Evolutionary conservation across 1,140 invertebrate species (phyloP), one percentile per base, ranked within the genome.

Genomic region (Drosophila parvula): DNA sequence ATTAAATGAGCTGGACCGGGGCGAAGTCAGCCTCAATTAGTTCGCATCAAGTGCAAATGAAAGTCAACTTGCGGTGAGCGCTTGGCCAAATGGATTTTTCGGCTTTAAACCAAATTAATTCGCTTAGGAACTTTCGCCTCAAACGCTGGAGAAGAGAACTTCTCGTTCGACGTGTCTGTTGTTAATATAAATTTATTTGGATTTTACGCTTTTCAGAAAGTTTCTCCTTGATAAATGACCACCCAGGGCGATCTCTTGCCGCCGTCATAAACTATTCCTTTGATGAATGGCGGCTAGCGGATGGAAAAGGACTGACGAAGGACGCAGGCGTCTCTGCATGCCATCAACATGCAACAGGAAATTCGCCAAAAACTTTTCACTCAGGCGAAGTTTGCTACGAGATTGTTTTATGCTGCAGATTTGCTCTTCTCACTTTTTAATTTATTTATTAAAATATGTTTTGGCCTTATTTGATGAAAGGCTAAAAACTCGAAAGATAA

Each of bases 1-100:
- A 83, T 86, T 82, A 82, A 88, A 68, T 63, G 61, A 50, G 11
- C 47, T 43, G 55, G 34, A 67, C 38, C 18, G 27, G 47, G 28
- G 60, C 48, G 18, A 44, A 47, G 43, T 83, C 71, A 32, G 58
- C 43, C 47, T 63, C 76, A 88, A 86, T 88, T 86, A 86, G 78
- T 40, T 69, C 57, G 38, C 63, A 61, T 74, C 68, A 60, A 88
- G 67, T 76, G 70, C 61, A 65, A 73, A 82, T 81, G 57, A 78
- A 85, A 78, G 78, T 86, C 62, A 81, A 71, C 41, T 58, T 53
- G 53, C 58, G 59, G 74, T 47, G 34, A 34, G 47, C 9, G 43
- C 9, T 11, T 14, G 10, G 12, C 57, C 34, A 73, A 59, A 55
- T 48, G 57, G 59, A 62, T 82, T 73, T 69, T 77, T 71, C 68